Percentiles rank a stretch among this genome's conserved stretches.
phyloP scores from a whole-genome alignment of 2,797 vertebrate genomes.

The Tarsius wallacei region DNA sequence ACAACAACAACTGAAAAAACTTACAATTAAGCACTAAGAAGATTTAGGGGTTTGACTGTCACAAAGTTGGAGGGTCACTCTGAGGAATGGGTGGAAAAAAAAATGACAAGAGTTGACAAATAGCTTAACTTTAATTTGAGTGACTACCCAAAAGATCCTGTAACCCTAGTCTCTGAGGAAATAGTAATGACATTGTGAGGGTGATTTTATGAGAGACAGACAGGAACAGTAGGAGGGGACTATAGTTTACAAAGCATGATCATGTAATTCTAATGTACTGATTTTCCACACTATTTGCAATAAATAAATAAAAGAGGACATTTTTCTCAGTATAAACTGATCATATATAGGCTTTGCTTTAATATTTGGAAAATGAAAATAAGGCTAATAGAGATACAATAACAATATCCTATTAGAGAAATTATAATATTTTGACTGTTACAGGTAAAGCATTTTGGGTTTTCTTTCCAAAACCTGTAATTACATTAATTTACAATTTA shows the following conservation, averaged over 20 bases:
- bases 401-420: neutral
- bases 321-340: neutral
- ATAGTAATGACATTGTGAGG: neutral
- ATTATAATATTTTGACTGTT: neutral
- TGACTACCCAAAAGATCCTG: neutral
- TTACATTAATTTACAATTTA: constrained; percentile 9
- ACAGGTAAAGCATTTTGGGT: neutral
- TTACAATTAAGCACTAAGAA: neutral
- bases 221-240: neutral
- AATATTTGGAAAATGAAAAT: constrained; percentile 34
- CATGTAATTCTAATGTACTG: neutral
- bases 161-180: neutral
- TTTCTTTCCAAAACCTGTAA: neutral
- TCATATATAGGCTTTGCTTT: neutral
- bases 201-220: accelerated
- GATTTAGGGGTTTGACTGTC: neutral
- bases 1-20: neutral
- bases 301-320: neutral
- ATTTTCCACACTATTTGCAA: neutral
- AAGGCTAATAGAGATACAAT: neutral
- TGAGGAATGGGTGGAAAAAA: neutral
- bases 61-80: neutral
- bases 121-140: neutral
- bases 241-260: neutral
- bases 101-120: neutral